Base-by-base conservation (phyloP, 2,797 vertebrate genomes). In the Anguilla anguilla region DNA sequence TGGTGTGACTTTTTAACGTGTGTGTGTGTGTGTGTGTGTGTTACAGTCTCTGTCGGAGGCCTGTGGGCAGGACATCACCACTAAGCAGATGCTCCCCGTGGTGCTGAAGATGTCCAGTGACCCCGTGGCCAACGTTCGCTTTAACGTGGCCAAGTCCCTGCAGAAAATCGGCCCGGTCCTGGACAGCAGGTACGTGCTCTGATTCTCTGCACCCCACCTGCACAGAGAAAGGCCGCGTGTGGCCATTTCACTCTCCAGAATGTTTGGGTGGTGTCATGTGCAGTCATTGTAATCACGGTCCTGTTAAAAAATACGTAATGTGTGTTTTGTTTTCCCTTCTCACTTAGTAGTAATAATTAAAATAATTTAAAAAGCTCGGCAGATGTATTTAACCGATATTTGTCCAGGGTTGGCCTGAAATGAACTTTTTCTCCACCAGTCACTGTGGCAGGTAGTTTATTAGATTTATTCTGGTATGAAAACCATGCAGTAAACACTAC, bases 91-190 rank as follows among this genome's bases (percentile, higher is more conserved):
- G 97, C 93, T 98, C n/a, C 97, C 97, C 2, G 96, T 97, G 39
- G 97, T 98, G 72, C 91, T 98, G 86, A 97, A 98, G 93, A 98
- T 98, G 97, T 97, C 97, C 86, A 97, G 96, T 0, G 97, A 98
- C 94, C 97, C 98, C 91, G 97, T 98, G 92, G 97, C 97, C 86
- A 98, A 98, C 11, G 97, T 98, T 15, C 97, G 97, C 91, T 98
- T 98, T 93, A 98, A 98, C 6, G 97, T 98, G 90, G 97, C 97
- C 86, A 98, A 98, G 93, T 97, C 96, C 28, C 95, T 98, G 61
- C 97, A 98, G 94, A 97, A 97, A 94, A 97, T 98, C 15, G 97
- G 97, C 89, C 97, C 97, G 0, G 96, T 98, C 90, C 93, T 98
- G 39, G 97, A 98, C 87, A 96, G 92, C 90, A 95, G 93, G 97